phyloP scores from a whole-genome alignment of 2,888 invertebrate species.

The Melinopterus prodromus region DNA sequence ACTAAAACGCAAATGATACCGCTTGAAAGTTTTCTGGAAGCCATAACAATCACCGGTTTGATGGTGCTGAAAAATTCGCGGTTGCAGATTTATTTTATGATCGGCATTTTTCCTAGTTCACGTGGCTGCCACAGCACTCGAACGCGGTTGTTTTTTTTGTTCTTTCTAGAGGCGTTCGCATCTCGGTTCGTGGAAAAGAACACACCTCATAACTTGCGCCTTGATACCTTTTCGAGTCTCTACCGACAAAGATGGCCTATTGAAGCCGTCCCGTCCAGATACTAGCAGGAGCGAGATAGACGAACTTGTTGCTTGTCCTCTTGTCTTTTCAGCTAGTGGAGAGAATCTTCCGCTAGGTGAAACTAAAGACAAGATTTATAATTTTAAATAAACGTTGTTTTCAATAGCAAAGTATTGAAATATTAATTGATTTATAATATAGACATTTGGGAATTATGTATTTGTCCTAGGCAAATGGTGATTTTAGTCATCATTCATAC shows the following conservation, averaged over 20 bases:
- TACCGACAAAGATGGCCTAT: neutral
- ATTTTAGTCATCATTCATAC: no score
- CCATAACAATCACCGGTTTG: neutral
- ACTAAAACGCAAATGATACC: neutral
- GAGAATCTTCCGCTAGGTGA: neutral
- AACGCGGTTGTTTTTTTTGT: neutral
- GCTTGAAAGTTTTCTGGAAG: neutral
- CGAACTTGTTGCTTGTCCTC: neutral
- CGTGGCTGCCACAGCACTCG: neutral
- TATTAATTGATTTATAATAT: no score
- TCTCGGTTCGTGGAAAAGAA: neutral
- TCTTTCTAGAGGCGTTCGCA: neutral
- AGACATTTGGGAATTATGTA: no score
- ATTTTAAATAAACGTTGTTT: no score
- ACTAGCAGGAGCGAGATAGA: neutral
- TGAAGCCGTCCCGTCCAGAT: neutral
- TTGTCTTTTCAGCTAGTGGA: neutral
- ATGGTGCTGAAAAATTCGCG: neutral
- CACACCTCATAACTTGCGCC: neutral
- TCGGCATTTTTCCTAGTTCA: neutral
- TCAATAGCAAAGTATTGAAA: no score
- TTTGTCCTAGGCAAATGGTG: no score
- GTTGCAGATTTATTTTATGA: constrained; percentile 4
- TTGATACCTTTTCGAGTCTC: neutral
- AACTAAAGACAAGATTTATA: no score